Percentiles rank a stretch among this genome's conserved stretches.
phyloP scores from a whole-genome alignment of 2,888 invertebrate genomes.

The Strigamia crassipes region DNA sequence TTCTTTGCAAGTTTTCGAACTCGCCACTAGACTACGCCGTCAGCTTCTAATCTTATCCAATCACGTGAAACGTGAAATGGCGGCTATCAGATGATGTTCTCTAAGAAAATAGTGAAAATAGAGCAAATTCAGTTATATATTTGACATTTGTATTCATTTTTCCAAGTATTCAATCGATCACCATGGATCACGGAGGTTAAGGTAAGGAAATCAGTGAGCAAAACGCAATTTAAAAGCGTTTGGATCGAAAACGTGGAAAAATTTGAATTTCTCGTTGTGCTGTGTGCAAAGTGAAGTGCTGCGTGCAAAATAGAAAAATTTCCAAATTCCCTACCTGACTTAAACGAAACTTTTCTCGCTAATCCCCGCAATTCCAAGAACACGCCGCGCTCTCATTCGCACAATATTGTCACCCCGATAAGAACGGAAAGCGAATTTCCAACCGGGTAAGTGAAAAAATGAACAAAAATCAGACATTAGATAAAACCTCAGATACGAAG shows the following conservation, averaged over 20 bases:
- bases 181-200: conserved; percentile 22
- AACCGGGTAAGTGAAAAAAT: not conserved
- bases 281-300: conserved; percentile 22
- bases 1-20: not conserved
- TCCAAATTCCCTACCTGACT: not conserved
- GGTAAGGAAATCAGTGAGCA: not conserved
- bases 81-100: conserved; percentile 14
- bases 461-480: not conserved
- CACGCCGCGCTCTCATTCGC: not conserved
- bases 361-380: not conserved
- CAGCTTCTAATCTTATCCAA: not conserved
- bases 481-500: too few species aligned
- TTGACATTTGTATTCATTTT: not conserved
- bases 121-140: not conserved
- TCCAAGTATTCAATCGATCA: not conserved
- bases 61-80: conserved; percentile 17
- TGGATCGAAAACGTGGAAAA: not conserved
- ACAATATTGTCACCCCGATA: not conserved
- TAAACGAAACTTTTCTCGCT: not conserved
- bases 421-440: not conserved
- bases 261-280: conserved; percentile 23
- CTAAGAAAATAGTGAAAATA: not conserved
- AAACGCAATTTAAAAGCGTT: not conserved
- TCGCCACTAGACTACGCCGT: not conserved
- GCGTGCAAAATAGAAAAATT: not conserved